Percentiles rank a stretch among this genome's conserved stretches.
phyloP scores from a whole-genome alignment of 2,113 vertebrate genomes.

The Heptranchias perlo region DNA sequence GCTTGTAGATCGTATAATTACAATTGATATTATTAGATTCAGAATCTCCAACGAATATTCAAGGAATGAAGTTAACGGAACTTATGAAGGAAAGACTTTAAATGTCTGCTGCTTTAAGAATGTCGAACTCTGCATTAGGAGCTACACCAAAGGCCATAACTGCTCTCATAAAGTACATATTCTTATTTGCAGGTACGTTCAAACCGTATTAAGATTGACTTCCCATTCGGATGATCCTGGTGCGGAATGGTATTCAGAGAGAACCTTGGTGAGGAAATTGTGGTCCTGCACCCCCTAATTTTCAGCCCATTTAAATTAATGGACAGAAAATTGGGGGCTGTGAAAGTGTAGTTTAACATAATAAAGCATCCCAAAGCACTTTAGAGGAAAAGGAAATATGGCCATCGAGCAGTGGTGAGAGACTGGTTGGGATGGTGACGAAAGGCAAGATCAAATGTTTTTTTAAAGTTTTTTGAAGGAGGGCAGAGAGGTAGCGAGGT shows the following conservation, averaged over 20 bases:
- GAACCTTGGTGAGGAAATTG: background rate
- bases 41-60: background rate
- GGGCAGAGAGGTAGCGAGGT: too few species aligned
- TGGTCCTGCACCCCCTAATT: background rate
- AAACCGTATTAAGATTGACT: background rate
- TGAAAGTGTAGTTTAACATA: background rate
- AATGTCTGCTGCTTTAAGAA: background rate
- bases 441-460: too few species aligned
- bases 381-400: background rate
- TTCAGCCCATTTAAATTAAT: background rate
- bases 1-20: background rate
- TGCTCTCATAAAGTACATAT: background rate
- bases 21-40: background rate
- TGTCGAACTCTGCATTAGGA: background rate
- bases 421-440: too few species aligned
- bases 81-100: background rate
- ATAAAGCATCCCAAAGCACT: background rate
- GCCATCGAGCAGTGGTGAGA: too few species aligned
- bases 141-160: background rate
- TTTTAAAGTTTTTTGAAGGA: too few species aligned
- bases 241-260: too few species aligned
- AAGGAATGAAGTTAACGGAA: background rate
- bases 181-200: background rate
- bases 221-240: background rate
- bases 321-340: background rate